phyloP scores from a whole-genome alignment of 2,888 invertebrate species.

The Muschampia plurimacula region DNA sequence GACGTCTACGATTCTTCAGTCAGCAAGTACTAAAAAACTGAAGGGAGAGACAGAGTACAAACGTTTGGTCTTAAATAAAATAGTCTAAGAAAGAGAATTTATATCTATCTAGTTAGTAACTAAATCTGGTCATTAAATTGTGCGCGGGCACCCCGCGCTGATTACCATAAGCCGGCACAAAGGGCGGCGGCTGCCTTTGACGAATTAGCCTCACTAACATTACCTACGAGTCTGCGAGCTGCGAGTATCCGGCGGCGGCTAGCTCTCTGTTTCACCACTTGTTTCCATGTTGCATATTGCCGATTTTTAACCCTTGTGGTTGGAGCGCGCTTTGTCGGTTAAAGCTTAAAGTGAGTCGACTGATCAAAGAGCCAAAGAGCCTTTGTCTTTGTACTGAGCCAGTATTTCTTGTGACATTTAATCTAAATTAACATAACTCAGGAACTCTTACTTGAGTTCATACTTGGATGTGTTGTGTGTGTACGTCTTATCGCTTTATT shows the following conservation, averaged over 20 bases:
- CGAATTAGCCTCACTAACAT: constrained; percentile 78
- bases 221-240: constrained; percentile 56
- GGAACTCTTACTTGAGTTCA: constrained; percentile 6
- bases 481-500: neutral
- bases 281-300: constrained; percentile 42
- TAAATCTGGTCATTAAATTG: constrained; percentile 68
- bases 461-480: neutral
- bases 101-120: constrained; percentile 40
- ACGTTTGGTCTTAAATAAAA: constrained; percentile 11
- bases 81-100: constrained; percentile 17
- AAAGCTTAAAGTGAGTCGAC: constrained; percentile 35
- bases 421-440: constrained; percentile 32
- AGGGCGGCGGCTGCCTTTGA: constrained; percentile 77
- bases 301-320: constrained; percentile 42
- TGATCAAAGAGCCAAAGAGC: constrained; percentile 37
- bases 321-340: constrained; percentile 36
- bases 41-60: neutral
- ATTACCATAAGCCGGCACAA: constrained; percentile 82
- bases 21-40: neutral
- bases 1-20: too few relatives aligned
- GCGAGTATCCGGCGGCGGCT: constrained; percentile 36
- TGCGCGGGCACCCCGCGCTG: constrained; percentile 63
- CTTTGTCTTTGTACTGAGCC: constrained; percentile 36
- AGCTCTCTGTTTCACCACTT: constrained; percentile 36
- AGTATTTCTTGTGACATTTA: constrained; percentile 30